Base-by-base conservation (phyloP, 2,113 vertebrate genomes). In the Cyprinodon variegatus region DNA sequence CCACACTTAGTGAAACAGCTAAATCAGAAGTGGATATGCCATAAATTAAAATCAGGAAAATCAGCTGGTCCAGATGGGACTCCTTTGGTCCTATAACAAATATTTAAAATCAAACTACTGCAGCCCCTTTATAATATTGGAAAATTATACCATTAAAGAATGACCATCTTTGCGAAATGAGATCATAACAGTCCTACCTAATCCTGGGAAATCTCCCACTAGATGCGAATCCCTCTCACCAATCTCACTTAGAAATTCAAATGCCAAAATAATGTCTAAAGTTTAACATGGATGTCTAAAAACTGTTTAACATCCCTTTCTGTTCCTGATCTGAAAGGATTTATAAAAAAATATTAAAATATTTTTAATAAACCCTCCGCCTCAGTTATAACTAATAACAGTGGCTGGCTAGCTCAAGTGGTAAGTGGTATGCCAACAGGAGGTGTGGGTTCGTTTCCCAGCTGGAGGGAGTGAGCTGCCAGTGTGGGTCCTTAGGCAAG, bases 91-190 rank as follows among this genome's bases (percentile, higher is more conserved):
- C 6, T 63, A 5, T 63, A 0, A 38, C 62, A 63, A 39, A 48
- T 40, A 40, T 64, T 39, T 63, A 72, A 64, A 0, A 62, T 22
- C 22, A 72, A 62, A 50, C 36, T 22, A 14, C 20, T 64, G 6
- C 3, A 62, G 8, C 61, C 61, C 22, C 29, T 62, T 36, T 38
- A 37, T 62, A 37, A n/a, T 46, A 72, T 17, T 15, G 36, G 8
- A 50, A 39, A 0, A 20, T 20, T 0, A 15, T 17, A 59, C 3
- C 3, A 40, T 11, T 2, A 39, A 57, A 0, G 22, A 0, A 48
- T n/a, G 29, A 29, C 29, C 29, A 29, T 29, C 29, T 29, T 29
- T 29, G 29, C 29, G 29, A 29, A 29, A 29, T 29, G 29, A 29
- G 29, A 12, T 40, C 9, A 74, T 60, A 14, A 59, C 11, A 15